Percentiles rank a stretch among this genome's conserved stretches.
These are phyloP conservation scores for Esox masquinongy DNA, from an alignment of 2,797 vertebrate genomes.

Conservation along the genomic window DNA sequence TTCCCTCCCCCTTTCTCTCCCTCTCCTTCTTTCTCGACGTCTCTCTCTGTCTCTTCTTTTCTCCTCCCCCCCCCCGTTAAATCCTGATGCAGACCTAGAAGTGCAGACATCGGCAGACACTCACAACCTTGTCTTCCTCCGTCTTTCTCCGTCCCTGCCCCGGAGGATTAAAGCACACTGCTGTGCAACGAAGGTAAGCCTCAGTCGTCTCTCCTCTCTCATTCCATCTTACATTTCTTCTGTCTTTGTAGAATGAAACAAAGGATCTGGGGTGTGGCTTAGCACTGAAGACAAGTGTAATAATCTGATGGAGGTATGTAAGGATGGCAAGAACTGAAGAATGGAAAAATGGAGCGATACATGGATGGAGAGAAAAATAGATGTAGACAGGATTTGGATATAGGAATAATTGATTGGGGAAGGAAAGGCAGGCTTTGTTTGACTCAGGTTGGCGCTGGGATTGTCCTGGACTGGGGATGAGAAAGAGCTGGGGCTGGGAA, in stretches of 20 bases:
- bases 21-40: slow-evolving; percentile 19
- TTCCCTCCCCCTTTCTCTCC: slow-evolving; percentile 6
- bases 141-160: slow-evolving; percentile 32
- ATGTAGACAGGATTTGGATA: neutral
- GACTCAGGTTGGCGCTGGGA: neutral
- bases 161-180: slow-evolving; percentile 55
- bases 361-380: neutral
- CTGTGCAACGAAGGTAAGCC: slow-evolving; percentile 67
- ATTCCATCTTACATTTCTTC: slow-evolving; percentile 22
- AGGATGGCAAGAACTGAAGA: slow-evolving; percentile 4
- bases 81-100: slow-evolving; percentile 64
- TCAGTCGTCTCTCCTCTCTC: neutral
- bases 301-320: slow-evolving; percentile 20
- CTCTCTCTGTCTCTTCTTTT: slow-evolving; percentile 36
- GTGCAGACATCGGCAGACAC: slow-evolving; percentile 67
- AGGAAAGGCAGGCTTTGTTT: neutral
- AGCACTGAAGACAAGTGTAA: slow-evolving; percentile 26
- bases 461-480: slow-evolving; percentile 25
- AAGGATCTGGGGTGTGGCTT: slow-evolving; percentile 72
- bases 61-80: slow-evolving; percentile 47
- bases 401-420: neutral
- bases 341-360: neutral
- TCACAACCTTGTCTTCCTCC: slow-evolving; percentile 49
- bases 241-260: slow-evolving; percentile 48
- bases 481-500: neutral